Evolutionary conservation across 2,797 vertebrate species (phyloP).

Genomic region (Cyprinella venusta): DNA sequence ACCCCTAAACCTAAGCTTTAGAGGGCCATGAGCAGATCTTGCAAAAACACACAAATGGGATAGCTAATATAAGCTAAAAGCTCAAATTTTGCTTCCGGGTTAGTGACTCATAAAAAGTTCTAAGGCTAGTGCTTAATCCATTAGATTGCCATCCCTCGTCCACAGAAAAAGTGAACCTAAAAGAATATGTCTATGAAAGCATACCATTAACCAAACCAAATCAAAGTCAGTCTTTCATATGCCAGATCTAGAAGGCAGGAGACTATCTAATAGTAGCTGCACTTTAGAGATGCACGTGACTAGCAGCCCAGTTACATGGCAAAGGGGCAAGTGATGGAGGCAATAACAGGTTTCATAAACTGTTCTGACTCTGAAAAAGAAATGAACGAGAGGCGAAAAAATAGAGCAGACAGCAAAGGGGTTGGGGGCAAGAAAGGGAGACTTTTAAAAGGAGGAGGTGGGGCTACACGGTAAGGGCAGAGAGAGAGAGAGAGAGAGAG

Average conservation of each 20-base stretch:
- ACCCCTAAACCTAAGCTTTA: background rate
- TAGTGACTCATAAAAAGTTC: background rate
- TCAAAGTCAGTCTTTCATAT: slow-evolving; percentile 36
- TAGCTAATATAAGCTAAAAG: background rate
- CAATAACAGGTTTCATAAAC: slow-evolving; percentile 56
- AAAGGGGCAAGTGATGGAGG: slow-evolving; percentile 46
- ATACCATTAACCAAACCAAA: slow-evolving; percentile 6
- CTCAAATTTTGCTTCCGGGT: background rate
- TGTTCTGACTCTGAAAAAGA: slow-evolving; percentile 31
- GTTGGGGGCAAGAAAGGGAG: slow-evolving; percentile 53
- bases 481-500: slow-evolving; percentile 28
- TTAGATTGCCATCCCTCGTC: background rate
- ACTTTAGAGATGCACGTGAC: slow-evolving; percentile 42
- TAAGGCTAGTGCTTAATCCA: background rate
- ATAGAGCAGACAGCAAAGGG: slow-evolving; percentile 40
- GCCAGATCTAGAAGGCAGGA: background rate
- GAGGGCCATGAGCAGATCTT: background rate
- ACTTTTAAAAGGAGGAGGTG: slow-evolving; percentile 47
- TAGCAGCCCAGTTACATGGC: slow-evolving; percentile 47
- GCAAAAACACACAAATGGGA: background rate
- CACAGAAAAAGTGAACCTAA: background rate
- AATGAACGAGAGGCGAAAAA: slow-evolving; percentile 18
- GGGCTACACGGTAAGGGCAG: slow-evolving; percentile 15
- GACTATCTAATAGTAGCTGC: slow-evolving; percentile 37
- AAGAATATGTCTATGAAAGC: slow-evolving; percentile 5